Conservation (phyloP, 23 tunicate species). For the Ciona savignyi region DNA sequence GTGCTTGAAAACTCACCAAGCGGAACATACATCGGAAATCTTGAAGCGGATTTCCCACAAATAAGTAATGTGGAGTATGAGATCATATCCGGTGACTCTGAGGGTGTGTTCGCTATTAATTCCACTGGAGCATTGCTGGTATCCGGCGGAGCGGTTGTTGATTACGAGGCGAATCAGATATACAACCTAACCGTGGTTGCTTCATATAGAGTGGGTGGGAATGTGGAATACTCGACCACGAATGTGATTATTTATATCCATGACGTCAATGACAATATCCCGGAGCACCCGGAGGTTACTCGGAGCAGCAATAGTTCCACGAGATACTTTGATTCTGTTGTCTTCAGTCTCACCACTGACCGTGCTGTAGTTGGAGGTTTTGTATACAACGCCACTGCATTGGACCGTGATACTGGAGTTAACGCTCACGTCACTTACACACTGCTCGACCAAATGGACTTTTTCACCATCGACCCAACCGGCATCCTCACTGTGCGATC, state of each 20-base stretch:
- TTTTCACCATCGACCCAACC: constrained; percentile 12
- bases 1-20: constrained; percentile 11
- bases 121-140: constrained; percentile 16
- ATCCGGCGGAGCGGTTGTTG: background rate
- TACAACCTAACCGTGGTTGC: constrained; percentile 33
- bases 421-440: constrained; percentile 36
- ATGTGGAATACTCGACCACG: constrained; percentile 2
- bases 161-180: constrained; percentile 3
- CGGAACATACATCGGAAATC: background rate
- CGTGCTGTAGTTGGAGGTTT: constrained; percentile 6
- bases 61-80: constrained; percentile 10
- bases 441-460: constrained; percentile 29
- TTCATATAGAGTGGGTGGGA: background rate
- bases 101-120: constrained; percentile 11
- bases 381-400: constrained; percentile 32
- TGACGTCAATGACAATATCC: constrained; percentile 61
- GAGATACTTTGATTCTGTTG: background rate
- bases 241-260: constrained; percentile 9
- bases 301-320: background rate
- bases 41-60: background rate
- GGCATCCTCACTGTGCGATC: constrained; percentile 10
- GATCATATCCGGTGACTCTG: constrained; percentile 28
- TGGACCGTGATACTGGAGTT: constrained; percentile 47
- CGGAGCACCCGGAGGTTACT: background rate
- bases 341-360: background rate